phyloP scores from a whole-genome alignment of 1,140 invertebrate species.

The Teleopsis dalmanni region DNA sequence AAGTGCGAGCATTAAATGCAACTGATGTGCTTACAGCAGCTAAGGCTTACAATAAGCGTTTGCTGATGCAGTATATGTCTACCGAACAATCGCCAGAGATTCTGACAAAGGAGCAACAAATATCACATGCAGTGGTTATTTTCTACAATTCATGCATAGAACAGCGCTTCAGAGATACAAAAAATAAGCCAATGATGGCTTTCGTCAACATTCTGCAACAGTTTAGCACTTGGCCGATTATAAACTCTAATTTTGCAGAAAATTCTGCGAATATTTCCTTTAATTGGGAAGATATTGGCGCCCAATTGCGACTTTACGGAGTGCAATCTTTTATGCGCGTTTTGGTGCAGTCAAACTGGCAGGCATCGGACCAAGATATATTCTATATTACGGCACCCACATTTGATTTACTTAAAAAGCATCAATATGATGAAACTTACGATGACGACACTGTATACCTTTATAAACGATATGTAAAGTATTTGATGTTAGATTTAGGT shows the following conservation, averaged over 20 bases:
- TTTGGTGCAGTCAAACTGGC: conserved; percentile 30
- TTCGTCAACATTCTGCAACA: conserved; percentile 22
- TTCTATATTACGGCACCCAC: conserved; percentile 29
- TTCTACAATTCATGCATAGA: conserved; percentile 28
- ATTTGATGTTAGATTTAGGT: conserved; percentile 27
- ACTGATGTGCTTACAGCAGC: conserved; percentile 24
- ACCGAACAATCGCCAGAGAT: background rate
- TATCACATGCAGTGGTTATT: background rate
- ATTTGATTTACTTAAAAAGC: conserved; percentile 15
- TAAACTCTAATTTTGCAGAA: conserved; percentile 6
- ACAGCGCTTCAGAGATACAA: background rate
- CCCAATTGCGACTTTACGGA: conserved; percentile 23
- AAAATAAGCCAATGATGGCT: conserved; percentile 13
- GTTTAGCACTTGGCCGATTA: conserved; percentile 20
- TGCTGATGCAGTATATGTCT: conserved; percentile 20
- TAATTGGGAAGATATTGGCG: conserved; percentile 21
- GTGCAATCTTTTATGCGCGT: conserved; percentile 26
- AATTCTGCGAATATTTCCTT: conserved; percentile 8
- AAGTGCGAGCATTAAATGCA: conserved; percentile 18
- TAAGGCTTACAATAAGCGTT: conserved; percentile 24
- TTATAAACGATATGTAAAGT: conserved; percentile 29
- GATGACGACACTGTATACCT: conserved; percentile 20
- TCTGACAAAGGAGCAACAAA: background rate
- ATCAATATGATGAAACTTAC: background rate
- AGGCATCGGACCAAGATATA: conserved; percentile 26